Evolutionary conservation across 2,888 invertebrate species (phyloP).

Genomic region (Girardia tigrina): DNA sequence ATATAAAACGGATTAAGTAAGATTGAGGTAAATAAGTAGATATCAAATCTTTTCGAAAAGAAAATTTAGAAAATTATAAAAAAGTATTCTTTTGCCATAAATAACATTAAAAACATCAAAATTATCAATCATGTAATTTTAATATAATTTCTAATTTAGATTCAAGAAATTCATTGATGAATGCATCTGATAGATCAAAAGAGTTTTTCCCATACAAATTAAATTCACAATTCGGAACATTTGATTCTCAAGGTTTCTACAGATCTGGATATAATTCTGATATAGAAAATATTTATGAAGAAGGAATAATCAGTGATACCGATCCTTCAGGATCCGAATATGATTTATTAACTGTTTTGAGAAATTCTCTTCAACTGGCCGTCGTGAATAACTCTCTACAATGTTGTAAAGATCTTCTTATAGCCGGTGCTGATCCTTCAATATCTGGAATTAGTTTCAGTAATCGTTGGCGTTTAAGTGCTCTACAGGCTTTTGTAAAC

Average conservation of each 20-base stretch:
- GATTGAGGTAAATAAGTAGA: no score
- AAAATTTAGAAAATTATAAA: no score
- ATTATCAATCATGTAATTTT: no score
- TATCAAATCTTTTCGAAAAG: no score
- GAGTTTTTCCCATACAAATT: background rate
- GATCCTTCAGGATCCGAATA: conserved; percentile 12
- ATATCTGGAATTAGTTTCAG: background rate
- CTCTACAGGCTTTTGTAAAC: background rate
- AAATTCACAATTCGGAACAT: background rate
- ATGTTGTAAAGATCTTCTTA: conserved; percentile 3
- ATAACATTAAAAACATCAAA: no score
- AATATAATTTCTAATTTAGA: background rate
- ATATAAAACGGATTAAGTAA: no score
- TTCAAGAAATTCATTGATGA: background rate
- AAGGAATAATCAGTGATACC: background rate
- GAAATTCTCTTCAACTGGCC: background rate
- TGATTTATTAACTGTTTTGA: background rate
- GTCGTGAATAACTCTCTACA: conserved; percentile 4
- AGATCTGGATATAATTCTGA: background rate
- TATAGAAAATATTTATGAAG: background rate
- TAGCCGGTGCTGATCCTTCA: background rate
- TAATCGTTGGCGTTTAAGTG: background rate
- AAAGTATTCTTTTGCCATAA: no score
- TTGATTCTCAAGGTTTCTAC: background rate
- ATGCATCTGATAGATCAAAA: background rate